phyloP scores from a whole-genome alignment of 2,888 invertebrate genomes.

The Himalopsyche kuldschensis region DNA sequence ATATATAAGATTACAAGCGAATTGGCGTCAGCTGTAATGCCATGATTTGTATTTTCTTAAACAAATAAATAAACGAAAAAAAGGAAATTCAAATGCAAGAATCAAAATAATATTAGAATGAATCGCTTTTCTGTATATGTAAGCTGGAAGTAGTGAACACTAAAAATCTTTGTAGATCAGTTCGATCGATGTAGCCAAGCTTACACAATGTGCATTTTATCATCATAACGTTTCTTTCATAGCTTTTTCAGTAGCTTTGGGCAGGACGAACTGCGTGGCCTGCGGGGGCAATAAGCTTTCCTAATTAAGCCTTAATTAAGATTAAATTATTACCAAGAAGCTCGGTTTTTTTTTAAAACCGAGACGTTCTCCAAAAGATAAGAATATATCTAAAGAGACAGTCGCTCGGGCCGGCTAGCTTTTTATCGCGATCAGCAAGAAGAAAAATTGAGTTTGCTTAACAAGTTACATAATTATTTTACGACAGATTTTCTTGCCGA shows the following conservation, averaged over 20 bases:
- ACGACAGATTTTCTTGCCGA: not conserved
- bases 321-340: constrained; percentile 26
- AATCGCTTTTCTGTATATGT: no score
- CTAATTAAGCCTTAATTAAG: constrained; percentile 32
- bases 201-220: not conserved
- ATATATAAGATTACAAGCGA: no score
- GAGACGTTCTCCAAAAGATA: not conserved
- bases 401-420: not conserved
- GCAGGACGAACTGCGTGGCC: not conserved
- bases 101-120: no score
- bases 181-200: not conserved
- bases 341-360: constrained; percentile 12
- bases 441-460: not conserved
- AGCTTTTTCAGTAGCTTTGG: not conserved
- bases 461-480: not conserved
- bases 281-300: constrained; percentile 18
- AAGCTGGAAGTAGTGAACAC: no score
- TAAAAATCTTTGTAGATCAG: not conserved
- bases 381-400: constrained; percentile 10
- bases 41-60: no score
- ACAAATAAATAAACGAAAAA: no score
- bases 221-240: not conserved
- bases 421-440: not conserved
- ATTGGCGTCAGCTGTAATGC: no score
- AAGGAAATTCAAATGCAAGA: no score